Evolutionary conservation across 2,888 invertebrate genomes (phyloP), one percentile per base, ranked within the genome.

Genomic region (Macrophya alboannulata): DNA sequence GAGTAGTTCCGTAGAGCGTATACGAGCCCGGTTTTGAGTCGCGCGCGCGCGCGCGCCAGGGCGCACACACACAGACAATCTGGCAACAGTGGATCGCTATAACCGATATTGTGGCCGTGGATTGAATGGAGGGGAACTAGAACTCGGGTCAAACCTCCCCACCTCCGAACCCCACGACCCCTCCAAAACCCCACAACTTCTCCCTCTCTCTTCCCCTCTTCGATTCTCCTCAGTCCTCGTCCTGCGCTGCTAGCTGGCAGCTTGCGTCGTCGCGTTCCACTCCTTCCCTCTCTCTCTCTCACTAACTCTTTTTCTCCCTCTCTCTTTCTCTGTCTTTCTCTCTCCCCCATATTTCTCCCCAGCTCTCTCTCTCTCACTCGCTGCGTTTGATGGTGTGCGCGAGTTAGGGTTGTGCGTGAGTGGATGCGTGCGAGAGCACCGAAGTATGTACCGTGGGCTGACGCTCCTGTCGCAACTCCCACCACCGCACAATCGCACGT

Each of bases 51-150:
- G 77, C 77, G 77, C 55, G 72, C 72, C 68, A 37, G 31, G 74
- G 55, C 51, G 17, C 77, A 6, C 43, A 74, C 74, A 74, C 74
- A 74, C 17, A 77, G 40, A 89, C 92, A 92, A 92, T 92, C 92
- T 92, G 92, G 92, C 92, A 92, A 92, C 92, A 92, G 91, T 92
- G 92, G 68, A 91, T 90, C 91, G 91, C 91, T 93, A 93, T 92
- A 93, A 92, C 92, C 92, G 92, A 93, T 93, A 92, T 92, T 92
- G 92, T 92, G 90, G 90, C 92, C 91, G 91, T 91, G 92, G 92
- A 93, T 92, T 92, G 92, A 93, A 93, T 91, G 93, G 93, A 93
- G 93, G 93, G 93, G 93, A 92, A 93, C 92, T 92, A 91, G 93
- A 83, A 68, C 92, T 92, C 93, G 91, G 93, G 92, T 93, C 93